These are phyloP conservation scores for Heliconius eleuchia DNA, from an alignment of 1,140 invertebrate species.

Conservation along the genomic window DNA sequence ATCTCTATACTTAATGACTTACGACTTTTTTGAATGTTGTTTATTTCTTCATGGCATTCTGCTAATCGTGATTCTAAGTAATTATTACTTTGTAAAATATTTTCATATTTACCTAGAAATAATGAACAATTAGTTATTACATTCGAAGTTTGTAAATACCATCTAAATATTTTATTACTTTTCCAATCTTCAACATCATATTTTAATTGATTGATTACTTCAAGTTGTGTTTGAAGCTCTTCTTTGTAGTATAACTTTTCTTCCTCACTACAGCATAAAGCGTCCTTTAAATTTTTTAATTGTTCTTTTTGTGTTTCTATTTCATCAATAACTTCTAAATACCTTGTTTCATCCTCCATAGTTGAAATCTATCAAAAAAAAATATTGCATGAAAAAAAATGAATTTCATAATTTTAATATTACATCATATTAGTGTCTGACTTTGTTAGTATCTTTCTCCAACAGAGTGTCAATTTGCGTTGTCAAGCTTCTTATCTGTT, in stretches of 20 bases:
- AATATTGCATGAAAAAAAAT: conserved; percentile 28
- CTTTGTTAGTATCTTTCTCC: conserved; percentile 53
- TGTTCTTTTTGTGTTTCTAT: conserved; percentile 64
- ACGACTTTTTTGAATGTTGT: conserved; percentile 52
- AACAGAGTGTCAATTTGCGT: conserved; percentile 63
- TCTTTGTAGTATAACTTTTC: conserved; percentile 63
- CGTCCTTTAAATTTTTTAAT: conserved; percentile 61
- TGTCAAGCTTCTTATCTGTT: conserved; percentile 70
- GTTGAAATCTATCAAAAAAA: conserved; percentile 36
- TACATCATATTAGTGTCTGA: conserved; percentile 39
- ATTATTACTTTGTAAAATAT: conserved; percentile 53
- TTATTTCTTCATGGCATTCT: conserved; percentile 47
- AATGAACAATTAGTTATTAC: conserved; percentile 19
- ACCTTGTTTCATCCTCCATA: conserved; percentile 43
- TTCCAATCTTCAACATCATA: conserved; percentile 66
- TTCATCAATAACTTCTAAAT: conserved; percentile 55
- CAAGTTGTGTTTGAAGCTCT: conserved; percentile 60
- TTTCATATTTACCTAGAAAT: conserved; percentile 57
- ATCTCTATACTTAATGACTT: conserved; percentile 47
- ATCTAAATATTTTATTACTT: conserved; percentile 47
- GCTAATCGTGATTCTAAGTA: conserved; percentile 55
- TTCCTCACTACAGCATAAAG: conserved; percentile 59
- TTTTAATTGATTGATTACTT: conserved; percentile 59
- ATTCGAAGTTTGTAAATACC: conserved; percentile 1
- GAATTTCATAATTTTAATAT: conserved; percentile 16